Base-by-base conservation (phyloP, 2,113 vertebrate genomes). In the Gallinago undulata region DNA sequence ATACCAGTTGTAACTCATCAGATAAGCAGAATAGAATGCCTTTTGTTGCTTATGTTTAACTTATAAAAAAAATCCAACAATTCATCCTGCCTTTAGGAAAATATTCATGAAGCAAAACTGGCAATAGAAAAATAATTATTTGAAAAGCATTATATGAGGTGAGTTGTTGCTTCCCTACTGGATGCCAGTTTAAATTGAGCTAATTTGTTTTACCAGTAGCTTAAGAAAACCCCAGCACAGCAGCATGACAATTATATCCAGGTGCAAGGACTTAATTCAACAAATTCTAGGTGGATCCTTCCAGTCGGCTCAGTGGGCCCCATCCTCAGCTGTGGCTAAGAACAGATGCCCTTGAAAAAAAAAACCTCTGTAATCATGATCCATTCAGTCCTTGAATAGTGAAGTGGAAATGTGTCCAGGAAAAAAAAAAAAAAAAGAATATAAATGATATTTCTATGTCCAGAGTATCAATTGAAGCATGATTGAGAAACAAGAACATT, bases 211-310 rank as follows among this genome's bases (percentile, higher is more conserved):
- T 98, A 98, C 97, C 98, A 98, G 98, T 98, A 98, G 98, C 98
- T 98, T 98, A 97, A 98, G 98, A 98, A 99, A 98, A 98, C 98
- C 99, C 99, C 99, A 98, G 98, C 99, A 99, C 99, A 99, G 99
- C 98, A 82, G 98, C 98, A 96, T 96, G 97, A 99, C 99, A 99
- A 99, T 99, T 99, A 99, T 97, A 98, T 99, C 98, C 99, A 99
- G 99, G 99, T 99, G 99, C 99, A 99, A 98, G 98, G 98, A 99
- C 99, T 99, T 99, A 99, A 99, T 99, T 99, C 99, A 98, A 99
- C 98, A 99, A 99, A 99, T 98, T 99, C 99, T 98, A 98, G 98
- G 98, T 98, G 98, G 98, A 99, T 99, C 97, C 95, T 98, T 99
- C 98, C 98, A 98, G 97, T 98, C 98, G 93, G 98, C 98, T 98